Conservation (phyloP, 1,140 invertebrate species). For the Drosophila santomea region DNA sequence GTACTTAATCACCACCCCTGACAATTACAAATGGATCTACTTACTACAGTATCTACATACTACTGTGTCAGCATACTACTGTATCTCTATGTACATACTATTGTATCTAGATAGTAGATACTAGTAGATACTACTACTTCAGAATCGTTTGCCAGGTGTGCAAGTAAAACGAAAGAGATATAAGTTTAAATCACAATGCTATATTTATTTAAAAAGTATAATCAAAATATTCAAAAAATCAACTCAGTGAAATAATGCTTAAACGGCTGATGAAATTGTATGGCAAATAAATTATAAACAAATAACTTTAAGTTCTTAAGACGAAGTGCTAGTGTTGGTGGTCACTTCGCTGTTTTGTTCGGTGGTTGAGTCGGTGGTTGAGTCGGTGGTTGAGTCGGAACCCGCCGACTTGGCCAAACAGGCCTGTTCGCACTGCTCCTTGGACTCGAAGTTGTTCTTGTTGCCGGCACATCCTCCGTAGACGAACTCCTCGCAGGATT, state of each 20-base stretch:
- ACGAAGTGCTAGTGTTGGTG: slow-evolving; percentile 30
- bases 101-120: no score
- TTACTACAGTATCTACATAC: no score
- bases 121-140: no score
- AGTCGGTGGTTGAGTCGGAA: slow-evolving; percentile 31
- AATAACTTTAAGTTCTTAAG: slow-evolving; percentile 5
- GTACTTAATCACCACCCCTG: no score
- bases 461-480: slow-evolving; percentile 96
- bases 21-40: no score
- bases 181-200: not conserved
- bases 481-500: slow-evolving; percentile 90
- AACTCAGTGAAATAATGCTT: not conserved
- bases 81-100: no score
- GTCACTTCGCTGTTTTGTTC: slow-evolving; percentile 18
- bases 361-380: slow-evolving; percentile 23
- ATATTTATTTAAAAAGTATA: not conserved
- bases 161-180: no score
- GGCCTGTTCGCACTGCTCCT: slow-evolving; percentile 90
- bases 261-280: not conserved
- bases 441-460: slow-evolving; percentile 92
- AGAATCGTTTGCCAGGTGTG: no score
- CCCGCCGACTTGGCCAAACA: slow-evolving; percentile 85
- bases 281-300: not conserved
- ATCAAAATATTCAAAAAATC: not conserved
- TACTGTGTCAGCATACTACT: no score